A percentile compares a stretch with the other conserved stretches of the same genome.
phyloP scores from a whole-genome alignment of 1,140 invertebrate genomes.

The Diuraphis noxia region DNA sequence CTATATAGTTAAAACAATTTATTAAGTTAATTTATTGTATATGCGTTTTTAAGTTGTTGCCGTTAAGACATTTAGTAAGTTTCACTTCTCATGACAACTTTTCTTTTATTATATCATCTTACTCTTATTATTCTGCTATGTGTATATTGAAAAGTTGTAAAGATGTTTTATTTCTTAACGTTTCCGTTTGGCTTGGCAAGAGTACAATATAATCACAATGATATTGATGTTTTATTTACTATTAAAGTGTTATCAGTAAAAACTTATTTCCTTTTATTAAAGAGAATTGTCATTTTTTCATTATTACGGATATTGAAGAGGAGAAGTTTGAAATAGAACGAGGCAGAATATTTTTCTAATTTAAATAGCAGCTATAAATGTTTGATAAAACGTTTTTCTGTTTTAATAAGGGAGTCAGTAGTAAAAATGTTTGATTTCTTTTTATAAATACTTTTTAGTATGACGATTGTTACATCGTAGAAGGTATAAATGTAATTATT shows the following conservation, averaged over 20 bases:
- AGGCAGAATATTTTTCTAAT: neutral
- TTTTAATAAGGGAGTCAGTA: neutral
- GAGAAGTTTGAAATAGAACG: neutral
- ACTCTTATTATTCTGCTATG: neutral
- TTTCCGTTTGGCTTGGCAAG: conserved; percentile 7
- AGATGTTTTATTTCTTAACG: conserved; percentile 28
- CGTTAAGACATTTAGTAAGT: neutral
- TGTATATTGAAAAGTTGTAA: conserved; percentile 10
- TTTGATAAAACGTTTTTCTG: neutral
- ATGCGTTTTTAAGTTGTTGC: neutral
- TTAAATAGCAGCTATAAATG: conserved; percentile 12
- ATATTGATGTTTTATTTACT: conserved; percentile 18
- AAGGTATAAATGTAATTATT: neutral
- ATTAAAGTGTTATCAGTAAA: conserved; percentile 4
- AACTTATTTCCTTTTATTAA: neutral
- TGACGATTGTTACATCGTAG: neutral
- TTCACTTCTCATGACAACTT: neutral
- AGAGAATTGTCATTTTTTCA: neutral
- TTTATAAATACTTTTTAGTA: neutral
- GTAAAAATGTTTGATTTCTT: neutral
- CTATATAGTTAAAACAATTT: neutral
- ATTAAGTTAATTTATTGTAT: neutral
- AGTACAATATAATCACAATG: neutral
- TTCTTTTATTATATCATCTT: conserved; percentile 3
- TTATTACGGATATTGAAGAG: conserved; percentile 19